Evolutionary conservation across 2,113 vertebrate species (phyloP), one percentile per base, ranked within the genome.

Genomic region (Ictalurus punctatus): DNA sequence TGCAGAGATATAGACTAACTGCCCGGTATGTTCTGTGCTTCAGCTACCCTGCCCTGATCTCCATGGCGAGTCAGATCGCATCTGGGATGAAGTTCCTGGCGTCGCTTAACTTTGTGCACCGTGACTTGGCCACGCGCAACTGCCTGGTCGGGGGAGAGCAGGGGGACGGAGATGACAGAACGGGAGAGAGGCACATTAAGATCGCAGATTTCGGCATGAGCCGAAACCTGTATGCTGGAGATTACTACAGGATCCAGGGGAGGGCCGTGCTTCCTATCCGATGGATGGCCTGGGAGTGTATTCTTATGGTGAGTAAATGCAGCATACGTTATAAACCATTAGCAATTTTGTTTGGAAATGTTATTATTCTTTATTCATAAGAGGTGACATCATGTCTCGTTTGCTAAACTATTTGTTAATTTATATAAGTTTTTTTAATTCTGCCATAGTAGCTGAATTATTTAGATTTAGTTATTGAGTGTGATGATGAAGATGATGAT

Each of bases 221-320:
- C 94, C 96, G 97, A 82, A 97, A 98, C 89, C 93, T 98, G 86
- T 99, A 99, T 0, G 95, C 97, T 0, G 97, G 96, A 21, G 97
- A 98, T 84, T 99, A 98, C 90, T 99, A 98, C 92, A 96, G 98
- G 7, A 97, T 99, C 91, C 97, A 98, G 92, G 98, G 98, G 86
- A 92, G 98, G 7, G 97, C 98, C 0, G 97, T 98, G 94, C 96
- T 99, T 90, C 97, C 98, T 0, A 99, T 99, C 71, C 97, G 98
- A 83, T 99, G 98, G 98, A 98, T 99, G 97, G 97, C 98, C 86
- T 99, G 97, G 97, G 98, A 99, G 92, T 98, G 97, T 89, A 98
- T 98, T 89, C 97, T 98, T 40, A 97, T 98, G 98, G 97, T 98
- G 88, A 96, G 81, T 61, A 48, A 58, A 27, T n/a, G 27, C 34